Evolutionary conservation across 35 echinoderm and acorn worm species (phyloP).

Genomic region (Apostichopus japonicus): DNA sequence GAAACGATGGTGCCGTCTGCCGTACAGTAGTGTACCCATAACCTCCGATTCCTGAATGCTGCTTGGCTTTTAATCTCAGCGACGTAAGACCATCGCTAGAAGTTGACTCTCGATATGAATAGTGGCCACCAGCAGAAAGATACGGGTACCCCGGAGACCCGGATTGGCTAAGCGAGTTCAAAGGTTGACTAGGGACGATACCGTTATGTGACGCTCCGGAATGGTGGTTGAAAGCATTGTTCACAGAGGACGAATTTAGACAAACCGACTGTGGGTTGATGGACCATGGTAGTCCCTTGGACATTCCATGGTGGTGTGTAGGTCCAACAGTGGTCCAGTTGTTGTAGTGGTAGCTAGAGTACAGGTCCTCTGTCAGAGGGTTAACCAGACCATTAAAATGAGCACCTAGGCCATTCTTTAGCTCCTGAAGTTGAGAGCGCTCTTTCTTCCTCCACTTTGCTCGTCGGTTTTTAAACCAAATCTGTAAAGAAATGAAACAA

Average conservation of each 20-base stretch:
- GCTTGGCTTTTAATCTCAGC: constrained; percentile 71
- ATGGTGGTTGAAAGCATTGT: constrained; percentile 49
- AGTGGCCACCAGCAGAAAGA: not conserved
- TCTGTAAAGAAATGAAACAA: constrained; percentile 49
- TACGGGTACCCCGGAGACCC: not conserved
- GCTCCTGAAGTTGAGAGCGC: constrained; percentile 92
- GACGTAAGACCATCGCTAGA: constrained; percentile 56
- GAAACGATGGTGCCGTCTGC: constrained; percentile 1
- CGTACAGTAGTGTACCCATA: not conserved
- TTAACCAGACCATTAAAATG: constrained; percentile 83
- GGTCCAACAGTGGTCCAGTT: constrained; percentile 72
- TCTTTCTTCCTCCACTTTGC: constrained; percentile 98
- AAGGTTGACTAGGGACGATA: not conserved
- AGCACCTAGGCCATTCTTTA: constrained; percentile 89
- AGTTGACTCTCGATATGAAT: not conserved
- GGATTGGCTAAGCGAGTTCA: constrained; percentile 19
- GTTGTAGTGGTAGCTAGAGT: constrained; percentile 94
- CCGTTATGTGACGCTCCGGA: not conserved
- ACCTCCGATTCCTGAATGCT: constrained; percentile 42
- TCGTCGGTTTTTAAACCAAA: constrained; percentile 97
- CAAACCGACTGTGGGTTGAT: constrained; percentile 84
- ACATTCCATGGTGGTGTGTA: constrained; percentile 58
- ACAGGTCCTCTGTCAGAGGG: constrained; percentile 77
- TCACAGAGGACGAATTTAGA: constrained; percentile 73
- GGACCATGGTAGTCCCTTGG: constrained; percentile 88